Evolutionary conservation across 2,113 vertebrate genomes (phyloP).

Genomic region (Chlorodrepanis virens): DNA sequence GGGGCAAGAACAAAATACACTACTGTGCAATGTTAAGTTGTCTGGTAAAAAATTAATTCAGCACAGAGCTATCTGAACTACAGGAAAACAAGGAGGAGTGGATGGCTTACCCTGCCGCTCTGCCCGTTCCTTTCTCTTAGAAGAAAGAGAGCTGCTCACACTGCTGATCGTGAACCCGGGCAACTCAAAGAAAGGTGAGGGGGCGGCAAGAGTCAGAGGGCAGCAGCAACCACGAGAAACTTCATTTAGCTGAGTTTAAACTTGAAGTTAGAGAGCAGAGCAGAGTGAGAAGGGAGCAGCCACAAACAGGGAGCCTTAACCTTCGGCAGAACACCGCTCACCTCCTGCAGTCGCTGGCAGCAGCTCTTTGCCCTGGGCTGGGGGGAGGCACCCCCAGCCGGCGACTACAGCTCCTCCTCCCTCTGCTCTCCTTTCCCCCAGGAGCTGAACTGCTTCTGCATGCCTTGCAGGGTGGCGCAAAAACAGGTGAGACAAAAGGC

Average conservation of each 20-base stretch:
- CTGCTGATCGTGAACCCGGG: rapidly evolving
- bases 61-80: neutral
- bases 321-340: neutral
- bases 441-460: neutral
- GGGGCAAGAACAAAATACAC: conserved; percentile 29
- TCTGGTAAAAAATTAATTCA: conserved; percentile 3
- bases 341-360: neutral
- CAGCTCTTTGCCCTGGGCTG: neutral
- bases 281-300: neutral
- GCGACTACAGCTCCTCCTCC: neutral
- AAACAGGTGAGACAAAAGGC: neutral
- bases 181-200: neutral
- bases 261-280: neutral
- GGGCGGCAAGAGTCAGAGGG: neutral
- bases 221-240: neutral
- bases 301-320: neutral
- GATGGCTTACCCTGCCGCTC: neutral
- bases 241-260: neutral
- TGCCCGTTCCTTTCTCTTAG: neutral
- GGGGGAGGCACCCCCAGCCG: neutral
- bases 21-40: neutral
- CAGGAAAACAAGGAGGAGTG: neutral
- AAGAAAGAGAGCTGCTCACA: neutral
- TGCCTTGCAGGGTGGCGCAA: neutral
- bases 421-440: neutral